These are phyloP conservation scores for Crotalus helleri DNA, from an alignment of 2,113 vertebrate genomes.

Conservation along the genomic window DNA sequence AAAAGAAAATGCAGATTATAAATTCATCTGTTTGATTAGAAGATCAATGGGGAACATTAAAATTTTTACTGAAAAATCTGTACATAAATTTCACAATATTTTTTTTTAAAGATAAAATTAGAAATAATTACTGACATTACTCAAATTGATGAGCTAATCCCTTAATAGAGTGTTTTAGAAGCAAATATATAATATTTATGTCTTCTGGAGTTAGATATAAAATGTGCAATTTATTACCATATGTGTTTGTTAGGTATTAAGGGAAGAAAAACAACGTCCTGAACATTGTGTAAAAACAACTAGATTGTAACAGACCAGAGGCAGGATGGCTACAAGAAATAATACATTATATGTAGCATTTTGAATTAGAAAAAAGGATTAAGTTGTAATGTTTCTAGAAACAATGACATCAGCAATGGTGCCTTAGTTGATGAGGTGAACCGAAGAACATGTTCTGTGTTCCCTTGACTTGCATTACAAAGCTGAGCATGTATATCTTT, in stretches of 20 bases:
- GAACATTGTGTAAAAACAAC: background rate
- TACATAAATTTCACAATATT: background rate
- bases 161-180: background rate
- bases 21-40: background rate
- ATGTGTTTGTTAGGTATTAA: background rate
- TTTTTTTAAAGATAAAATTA: background rate
- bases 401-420: background rate
- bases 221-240: background rate
- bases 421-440: background rate
- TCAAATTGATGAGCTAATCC: background rate
- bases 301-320: background rate
- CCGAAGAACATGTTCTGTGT: background rate
- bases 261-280: background rate
- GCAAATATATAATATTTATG: background rate
- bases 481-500: background rate
- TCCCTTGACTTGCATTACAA: background rate
- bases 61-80: background rate
- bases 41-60: background rate
- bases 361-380: background rate
- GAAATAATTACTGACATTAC: background rate
- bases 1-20: background rate
- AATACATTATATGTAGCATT: background rate
- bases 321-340: background rate
- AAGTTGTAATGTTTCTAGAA: background rate
- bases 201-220: background rate